Percentiles rank a stretch among this genome's conserved stretches.
Evolutionary conservation across 2,113 vertebrate species (phyloP).

Genomic region (Galeopterus variegatus): DNA sequence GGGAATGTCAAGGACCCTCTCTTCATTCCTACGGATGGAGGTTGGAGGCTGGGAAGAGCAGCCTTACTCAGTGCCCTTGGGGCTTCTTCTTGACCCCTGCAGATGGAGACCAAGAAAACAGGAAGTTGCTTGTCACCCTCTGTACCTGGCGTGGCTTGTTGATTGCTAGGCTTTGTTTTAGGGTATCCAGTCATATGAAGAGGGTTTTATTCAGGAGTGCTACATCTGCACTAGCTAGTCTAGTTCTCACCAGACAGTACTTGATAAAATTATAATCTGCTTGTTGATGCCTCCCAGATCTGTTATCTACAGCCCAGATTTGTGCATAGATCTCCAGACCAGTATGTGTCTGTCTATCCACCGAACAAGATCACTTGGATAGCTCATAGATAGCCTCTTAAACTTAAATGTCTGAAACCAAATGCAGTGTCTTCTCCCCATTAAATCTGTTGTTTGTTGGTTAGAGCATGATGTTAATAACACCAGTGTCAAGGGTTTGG

Average conservation of each 20-base stretch:
- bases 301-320: background rate
- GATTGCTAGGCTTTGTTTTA: background rate
- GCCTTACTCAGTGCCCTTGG: background rate
- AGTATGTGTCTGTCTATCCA: background rate
- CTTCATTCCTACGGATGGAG: background rate
- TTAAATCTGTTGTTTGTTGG: background rate
- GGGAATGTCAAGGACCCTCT: background rate
- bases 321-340: constrained; percentile 2
- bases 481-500: too few relatives aligned
- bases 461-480: too few relatives aligned
- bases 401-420: constrained; percentile 34
- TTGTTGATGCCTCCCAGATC: background rate
- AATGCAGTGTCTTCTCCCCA: background rate
- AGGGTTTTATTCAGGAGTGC: background rate
- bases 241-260: background rate
- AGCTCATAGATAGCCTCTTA: background rate
- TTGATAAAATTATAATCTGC: background rate
- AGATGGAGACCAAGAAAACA: background rate
- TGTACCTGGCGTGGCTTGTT: background rate
- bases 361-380: background rate
- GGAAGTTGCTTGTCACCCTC: background rate
- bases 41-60: background rate
- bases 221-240: background rate
- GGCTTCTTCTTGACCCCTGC: background rate
- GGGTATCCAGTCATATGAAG: background rate